Evolutionary conservation across 2,113 vertebrate genomes (phyloP), one percentile per base, ranked within the genome.

Genomic region (Corythoichthys intestinalis): DNA sequence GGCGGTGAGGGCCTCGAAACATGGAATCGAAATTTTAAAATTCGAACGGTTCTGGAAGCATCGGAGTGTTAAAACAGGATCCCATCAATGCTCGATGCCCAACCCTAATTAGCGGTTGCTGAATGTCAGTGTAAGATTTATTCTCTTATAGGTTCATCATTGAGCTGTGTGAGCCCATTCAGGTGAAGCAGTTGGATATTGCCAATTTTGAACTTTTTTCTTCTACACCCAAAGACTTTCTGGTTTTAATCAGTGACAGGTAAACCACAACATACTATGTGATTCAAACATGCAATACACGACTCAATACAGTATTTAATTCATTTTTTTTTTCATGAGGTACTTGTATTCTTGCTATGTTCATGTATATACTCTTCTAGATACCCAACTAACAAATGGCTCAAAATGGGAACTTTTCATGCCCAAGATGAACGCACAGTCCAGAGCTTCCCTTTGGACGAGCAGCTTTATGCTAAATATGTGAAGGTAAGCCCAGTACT

Each of bases 151-250:
- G 97, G 97, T 98, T 99, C 88, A 95, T 99, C 86, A 96, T 98
- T 84, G 97, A 99, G 88, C 94, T 99, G 67, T 99, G 97, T 93
- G 97, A 99, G 87, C 96, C 97, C 78, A 95, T 99, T 83, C 97
- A 99, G 91, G 91, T 99, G 77, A 98, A 98, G 77, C 97, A 98
- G 83, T 71, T 99, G 90, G 97, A 98, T 84, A 98, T 99, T 57
- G 97, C 96, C 68, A 99, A 99, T 85, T 98, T 98, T 75, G 97
- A 99, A 78, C 93, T 99, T 65, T 99, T 99, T 87, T 99, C 97
- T 48, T 99, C 97, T 35, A 98, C 96, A 72, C 97, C 97, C 50
- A 97, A 96, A 91, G 97, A 98, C 83, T 99, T 99, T 76, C 87
- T 99, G 54, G 96, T 99, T 75, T 98, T 95, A 65, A 98, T 99